These are phyloP conservation scores for Enteromius trimaculatus DNA, from an alignment of 2,797 vertebrate genomes.

Conservation along the genomic window DNA sequence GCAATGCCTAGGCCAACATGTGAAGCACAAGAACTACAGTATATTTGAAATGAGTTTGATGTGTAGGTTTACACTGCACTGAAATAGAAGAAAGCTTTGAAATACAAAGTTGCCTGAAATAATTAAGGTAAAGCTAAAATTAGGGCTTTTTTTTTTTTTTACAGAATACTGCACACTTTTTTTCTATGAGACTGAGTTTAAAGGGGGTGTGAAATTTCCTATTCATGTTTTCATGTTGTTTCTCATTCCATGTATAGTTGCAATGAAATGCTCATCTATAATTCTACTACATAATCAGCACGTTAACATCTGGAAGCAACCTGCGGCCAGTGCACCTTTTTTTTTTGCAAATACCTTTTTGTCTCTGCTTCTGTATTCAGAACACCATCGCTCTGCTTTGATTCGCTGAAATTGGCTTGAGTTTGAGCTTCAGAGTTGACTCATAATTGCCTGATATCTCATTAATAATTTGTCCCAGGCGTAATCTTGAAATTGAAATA, in stretches of 20 bases:
- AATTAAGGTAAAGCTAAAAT: conserved; percentile 22
- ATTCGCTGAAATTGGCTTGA: not conserved
- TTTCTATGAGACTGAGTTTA: conserved; percentile 22
- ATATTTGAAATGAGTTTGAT: not conserved
- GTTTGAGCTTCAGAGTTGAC: conserved; percentile 18
- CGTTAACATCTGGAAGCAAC: conserved; percentile 8
- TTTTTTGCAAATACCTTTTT: not conserved
- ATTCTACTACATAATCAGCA: conserved; percentile 3
- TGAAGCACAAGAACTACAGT: conserved; percentile 7
- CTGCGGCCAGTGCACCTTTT: not conserved
- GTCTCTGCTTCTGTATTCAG: not conserved
- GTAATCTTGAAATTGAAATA: conserved; percentile 42
- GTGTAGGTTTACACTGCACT: not conserved
- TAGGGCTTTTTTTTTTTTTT: not conserved
- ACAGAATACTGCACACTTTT: conserved; percentile 1
- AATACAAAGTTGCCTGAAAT: conserved; percentile 11
- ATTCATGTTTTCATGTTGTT: conserved; percentile 6
- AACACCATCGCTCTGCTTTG: not conserved
- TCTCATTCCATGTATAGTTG: conserved; percentile 9
- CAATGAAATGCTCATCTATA: conserved; percentile 20
- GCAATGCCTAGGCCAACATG: not conserved
- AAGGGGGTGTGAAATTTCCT: not conserved
- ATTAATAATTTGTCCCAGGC: conserved; percentile 34
- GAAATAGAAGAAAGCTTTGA: not conserved
- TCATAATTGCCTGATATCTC: conserved; percentile 27